Percentiles rank a stretch among this genome's conserved stretches.
Evolutionary conservation across 2,113 vertebrate genomes (phyloP).

Genomic region (Tragelaphus scriptus): DNA sequence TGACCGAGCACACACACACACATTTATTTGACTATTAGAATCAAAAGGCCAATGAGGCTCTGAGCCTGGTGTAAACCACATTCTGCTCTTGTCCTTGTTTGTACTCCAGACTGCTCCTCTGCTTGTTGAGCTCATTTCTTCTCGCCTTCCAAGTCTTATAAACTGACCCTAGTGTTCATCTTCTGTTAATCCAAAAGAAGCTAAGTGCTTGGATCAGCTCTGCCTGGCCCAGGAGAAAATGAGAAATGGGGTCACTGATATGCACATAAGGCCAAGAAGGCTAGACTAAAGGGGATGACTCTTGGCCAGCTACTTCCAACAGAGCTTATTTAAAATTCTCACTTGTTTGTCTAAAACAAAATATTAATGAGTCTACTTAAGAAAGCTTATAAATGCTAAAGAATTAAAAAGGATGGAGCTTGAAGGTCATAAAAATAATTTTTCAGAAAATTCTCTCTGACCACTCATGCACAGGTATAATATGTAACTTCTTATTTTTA

Average conservation of each 20-base stretch:
- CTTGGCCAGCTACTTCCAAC: constrained; percentile 23
- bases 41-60: background rate
- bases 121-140: background rate
- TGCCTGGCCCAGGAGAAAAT: background rate
- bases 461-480: background rate
- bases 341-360: constrained; percentile 56
- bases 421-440: constrained; percentile 21
- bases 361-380: constrained; percentile 38
- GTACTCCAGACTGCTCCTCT: background rate
- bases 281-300: constrained; percentile 22
- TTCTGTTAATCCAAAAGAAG: constrained; percentile 51
- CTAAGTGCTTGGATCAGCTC: constrained; percentile 19
- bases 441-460: constrained; percentile 26
- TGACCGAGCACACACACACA: background rate
- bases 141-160: background rate
- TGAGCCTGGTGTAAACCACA: background rate
- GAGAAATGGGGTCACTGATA: constrained; percentile 46
- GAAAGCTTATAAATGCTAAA: background rate
- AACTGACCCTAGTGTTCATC: constrained; percentile 15
- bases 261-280: constrained; percentile 1
- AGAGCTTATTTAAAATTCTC: constrained; percentile 53
- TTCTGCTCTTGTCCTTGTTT: background rate
- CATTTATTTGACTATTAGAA: background rate
- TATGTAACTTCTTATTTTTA: background rate
- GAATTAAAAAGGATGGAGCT: background rate